Evolutionary conservation across 2,113 vertebrate species (phyloP).

Genomic region (Elaphurus davidianus): DNA sequence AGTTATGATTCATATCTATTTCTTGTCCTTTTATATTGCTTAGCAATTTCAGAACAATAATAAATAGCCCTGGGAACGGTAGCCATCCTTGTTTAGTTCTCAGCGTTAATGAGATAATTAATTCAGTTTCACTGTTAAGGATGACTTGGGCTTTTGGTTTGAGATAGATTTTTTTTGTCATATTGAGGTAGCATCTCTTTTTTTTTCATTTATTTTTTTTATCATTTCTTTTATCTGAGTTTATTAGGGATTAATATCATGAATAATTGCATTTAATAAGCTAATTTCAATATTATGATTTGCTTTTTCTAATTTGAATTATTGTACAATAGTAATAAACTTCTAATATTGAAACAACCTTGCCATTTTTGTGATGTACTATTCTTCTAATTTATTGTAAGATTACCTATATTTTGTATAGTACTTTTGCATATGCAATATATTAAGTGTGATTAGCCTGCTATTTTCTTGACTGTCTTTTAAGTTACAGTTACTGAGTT

Average conservation of each 20-base stretch:
- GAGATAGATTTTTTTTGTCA: not conserved
- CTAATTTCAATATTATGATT: not conserved
- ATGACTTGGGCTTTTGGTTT: not conserved
- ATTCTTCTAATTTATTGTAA: not conserved
- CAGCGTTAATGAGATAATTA: not conserved
- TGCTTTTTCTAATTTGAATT: slow-evolving; percentile 14
- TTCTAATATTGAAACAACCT: not conserved
- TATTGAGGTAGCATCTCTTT: not conserved
- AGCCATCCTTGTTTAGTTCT: not conserved
- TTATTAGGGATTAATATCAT: not conserved
- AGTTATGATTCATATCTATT: slow-evolving; percentile 17
- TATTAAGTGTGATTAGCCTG: not conserved
- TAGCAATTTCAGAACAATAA: not conserved
- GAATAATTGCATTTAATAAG: slow-evolving; percentile 20
- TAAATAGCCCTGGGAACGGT: not conserved
- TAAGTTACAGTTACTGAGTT: not conserved
- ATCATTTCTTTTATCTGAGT: not conserved
- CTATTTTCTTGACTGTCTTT: not conserved
- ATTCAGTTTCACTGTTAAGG: not conserved
- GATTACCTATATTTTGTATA: not conserved
- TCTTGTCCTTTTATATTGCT: not conserved
- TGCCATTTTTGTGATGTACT: not conserved
- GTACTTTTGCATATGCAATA: not conserved
- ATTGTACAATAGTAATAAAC: not conserved
- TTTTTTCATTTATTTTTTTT: not conserved